Evolutionary conservation across 1,140 invertebrate species (phyloP).

Genomic region (Heliconius hewitsoni): DNA sequence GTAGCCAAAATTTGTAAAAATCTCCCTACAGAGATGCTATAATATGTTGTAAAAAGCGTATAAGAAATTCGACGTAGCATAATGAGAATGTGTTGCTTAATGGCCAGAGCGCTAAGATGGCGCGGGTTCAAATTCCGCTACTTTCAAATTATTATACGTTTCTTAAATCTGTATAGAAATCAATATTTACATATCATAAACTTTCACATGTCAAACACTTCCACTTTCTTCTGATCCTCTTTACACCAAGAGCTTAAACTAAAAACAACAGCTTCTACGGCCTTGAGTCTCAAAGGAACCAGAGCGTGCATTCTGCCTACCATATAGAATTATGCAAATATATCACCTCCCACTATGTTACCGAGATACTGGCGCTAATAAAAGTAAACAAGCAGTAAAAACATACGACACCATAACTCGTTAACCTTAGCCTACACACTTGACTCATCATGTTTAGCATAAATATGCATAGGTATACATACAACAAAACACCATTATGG

Average conservation of each 20-base stretch:
- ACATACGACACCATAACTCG: constrained; percentile 21
- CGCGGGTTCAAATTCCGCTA: no score
- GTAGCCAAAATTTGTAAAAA: no score
- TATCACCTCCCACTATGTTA: constrained; percentile 2
- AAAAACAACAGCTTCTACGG: background rate
- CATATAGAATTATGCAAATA: constrained; percentile 14
- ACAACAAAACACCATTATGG: no score
- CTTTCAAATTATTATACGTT: no score
- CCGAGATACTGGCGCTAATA: background rate
- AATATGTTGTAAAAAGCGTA: no score
- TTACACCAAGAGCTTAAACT: background rate
- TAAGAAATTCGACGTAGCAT: no score
- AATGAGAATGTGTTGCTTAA: no score
- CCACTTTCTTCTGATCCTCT: background rate
- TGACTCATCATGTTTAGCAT: constrained; percentile 34
- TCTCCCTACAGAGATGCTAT: no score
- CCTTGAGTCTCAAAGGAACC: background rate
- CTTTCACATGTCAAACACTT: no score
- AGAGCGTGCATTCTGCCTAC: background rate
- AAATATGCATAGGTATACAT: constrained; percentile 1
- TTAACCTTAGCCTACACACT: constrained; percentile 33
- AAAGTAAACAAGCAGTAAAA: constrained; percentile 18
- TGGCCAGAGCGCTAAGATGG: no score
- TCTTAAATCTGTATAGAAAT: no score
- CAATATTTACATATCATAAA: no score